Evolutionary conservation across 2,888 invertebrate genomes (phyloP), one percentile per base, ranked within the genome.

Genomic region (Drosophila subquinaria): DNA sequence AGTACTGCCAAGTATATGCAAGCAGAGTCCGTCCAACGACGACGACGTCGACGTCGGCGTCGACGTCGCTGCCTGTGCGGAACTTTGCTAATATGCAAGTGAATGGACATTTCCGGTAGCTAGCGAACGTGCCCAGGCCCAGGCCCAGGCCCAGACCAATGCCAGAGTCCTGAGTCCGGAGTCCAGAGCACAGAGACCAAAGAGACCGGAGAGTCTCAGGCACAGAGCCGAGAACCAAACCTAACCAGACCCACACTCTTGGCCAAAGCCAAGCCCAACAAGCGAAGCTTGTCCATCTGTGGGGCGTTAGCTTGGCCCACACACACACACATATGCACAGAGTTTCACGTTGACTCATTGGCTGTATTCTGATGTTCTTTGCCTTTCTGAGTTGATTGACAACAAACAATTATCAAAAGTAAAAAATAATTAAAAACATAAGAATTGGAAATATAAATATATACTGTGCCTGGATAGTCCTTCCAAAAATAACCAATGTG

Each of bases 91-190:
- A 84, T 89, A 89, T 88, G 82, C 90, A 88, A 90, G 88, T 90
- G 89, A 88, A 90, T 84, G 89, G 86, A 89, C 89, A 90, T 89
- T 88, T 88, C 89, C 90, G 88, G 87, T 89, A 82, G 84, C 77
- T 79, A 74, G 81, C 71, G 79, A 88, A 86, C 85, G 88, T 81
- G 82, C 85, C 59, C 71, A 70, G 63, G 40, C 53, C 59, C 71
- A 70, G 63, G 40, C 53, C 62, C 60, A 43, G 30, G 42, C 47
- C 17, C 17, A 17, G 17, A 17, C 17, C 52, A 27, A 43, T 36
- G 38, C 47, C 52, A 27, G 23, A 23, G 23, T 23, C 23, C 23
- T 23, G 11, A 43, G 38, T 33, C 48, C 59, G 30, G 48, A n/a
- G 40, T 17, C 42, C 40, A 42, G 15, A 38, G 36, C 0, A 36